These are phyloP conservation scores for Hipparchia sbordonii DNA, from an alignment of 2,888 invertebrate species.

Conservation along the genomic window DNA sequence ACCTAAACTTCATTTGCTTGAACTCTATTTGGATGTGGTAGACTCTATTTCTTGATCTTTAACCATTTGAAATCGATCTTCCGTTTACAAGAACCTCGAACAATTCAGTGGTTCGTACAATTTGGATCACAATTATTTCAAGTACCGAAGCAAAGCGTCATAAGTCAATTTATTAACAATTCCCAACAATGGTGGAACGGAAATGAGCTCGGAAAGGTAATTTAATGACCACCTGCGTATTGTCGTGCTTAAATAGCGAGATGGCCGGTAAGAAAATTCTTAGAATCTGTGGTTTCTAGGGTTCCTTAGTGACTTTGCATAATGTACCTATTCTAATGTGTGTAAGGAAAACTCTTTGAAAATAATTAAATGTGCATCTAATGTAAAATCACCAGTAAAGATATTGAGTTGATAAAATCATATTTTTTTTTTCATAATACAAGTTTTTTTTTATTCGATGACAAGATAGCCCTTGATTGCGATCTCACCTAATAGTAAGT, in stretches of 20 bases:
- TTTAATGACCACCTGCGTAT: constrained; percentile 74
- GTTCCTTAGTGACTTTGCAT: not conserved
- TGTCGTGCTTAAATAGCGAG: constrained; percentile 38
- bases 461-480: no score
- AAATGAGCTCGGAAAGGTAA: constrained; percentile 69
- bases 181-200: constrained; percentile 50
- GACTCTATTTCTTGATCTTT: not conserved
- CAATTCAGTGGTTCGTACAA: constrained; percentile 3
- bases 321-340: not conserved
- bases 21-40: not conserved
- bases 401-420: no score
- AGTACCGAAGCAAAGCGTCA: constrained; percentile 22
- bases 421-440: no score
- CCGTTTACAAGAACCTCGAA: not conserved
- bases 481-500: no score
- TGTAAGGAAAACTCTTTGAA: no score
- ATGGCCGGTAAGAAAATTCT: constrained; percentile 43
- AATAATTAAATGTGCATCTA: no score
- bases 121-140: constrained; percentile 32
- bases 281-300: constrained; percentile 24
- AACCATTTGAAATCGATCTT: not conserved
- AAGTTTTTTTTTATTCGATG: no score
- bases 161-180: constrained; percentile 29
- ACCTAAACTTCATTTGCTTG: not conserved
- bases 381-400: no score